Conservation (phyloP, 1,140 invertebrate species). For the Xylocopa sonorina region DNA sequence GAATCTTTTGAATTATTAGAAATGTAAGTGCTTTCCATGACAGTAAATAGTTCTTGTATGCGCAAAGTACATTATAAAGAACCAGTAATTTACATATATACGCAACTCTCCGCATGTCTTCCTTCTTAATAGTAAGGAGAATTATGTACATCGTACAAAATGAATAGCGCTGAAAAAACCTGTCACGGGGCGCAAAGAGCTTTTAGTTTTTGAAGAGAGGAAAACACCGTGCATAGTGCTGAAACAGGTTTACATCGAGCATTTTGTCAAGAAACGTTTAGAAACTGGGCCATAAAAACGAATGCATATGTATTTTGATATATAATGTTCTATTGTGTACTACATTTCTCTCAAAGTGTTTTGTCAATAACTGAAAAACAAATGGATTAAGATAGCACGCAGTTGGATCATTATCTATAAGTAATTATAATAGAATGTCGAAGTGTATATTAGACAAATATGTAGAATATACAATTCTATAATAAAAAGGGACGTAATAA, state of each 20-base stretch:
- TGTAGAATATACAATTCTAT: no score
- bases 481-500: no score
- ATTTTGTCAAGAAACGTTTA: constrained; percentile 8
- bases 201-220: constrained; percentile 10
- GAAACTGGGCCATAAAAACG: not conserved
- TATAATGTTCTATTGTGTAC: not conserved
- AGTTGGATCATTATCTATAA: no score
- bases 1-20: no score
- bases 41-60: no score
- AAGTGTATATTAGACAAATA: no score
- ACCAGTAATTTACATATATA: not conserved
- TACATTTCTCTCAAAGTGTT: not conserved
- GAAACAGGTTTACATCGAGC: constrained; percentile 17
- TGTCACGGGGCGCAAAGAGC: not conserved
- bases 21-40: no score
- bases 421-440: no score
- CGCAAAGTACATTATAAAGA: constrained; percentile 26
- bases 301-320: not conserved
- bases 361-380: no score
- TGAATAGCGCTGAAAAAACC: not conserved
- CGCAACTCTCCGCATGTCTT: no score
- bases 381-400: no score
- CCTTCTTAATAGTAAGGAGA: not conserved
- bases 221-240: not conserved
- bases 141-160: not conserved